A percentile compares a stretch with the other conserved stretches of the same genome.
These are phyloP conservation scores for Temnothorax ravouxi DNA, from an alignment of 2,888 invertebrate species.

Conservation along the genomic window DNA sequence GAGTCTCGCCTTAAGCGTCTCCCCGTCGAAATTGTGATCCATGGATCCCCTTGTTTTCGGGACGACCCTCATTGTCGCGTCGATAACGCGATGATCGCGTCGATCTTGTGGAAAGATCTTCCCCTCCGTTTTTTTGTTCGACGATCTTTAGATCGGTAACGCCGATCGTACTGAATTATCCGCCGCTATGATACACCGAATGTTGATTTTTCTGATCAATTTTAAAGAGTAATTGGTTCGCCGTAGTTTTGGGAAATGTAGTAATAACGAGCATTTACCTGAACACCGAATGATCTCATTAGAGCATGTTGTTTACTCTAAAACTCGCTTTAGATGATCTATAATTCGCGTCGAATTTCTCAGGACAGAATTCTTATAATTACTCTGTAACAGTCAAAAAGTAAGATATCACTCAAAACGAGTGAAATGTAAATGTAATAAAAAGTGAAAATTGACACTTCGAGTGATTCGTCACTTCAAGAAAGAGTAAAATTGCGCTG, in stretches of 20 bases:
- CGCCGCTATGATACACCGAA: too few relatives aligned
- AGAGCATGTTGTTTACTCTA: neutral
- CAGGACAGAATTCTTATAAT: neutral
- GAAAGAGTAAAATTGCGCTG: too few relatives aligned
- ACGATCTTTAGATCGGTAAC: neutral
- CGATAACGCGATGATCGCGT: neutral
- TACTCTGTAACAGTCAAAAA: neutral
- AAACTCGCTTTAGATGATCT: neutral
- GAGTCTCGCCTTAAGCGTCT: constrained; percentile 77
- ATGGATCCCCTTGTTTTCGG: constrained; percentile 41
- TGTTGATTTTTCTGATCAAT: neutral
- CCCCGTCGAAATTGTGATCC: constrained; percentile 53
- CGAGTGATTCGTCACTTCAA: too few relatives aligned
- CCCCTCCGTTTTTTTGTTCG: neutral
- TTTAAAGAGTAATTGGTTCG: neutral
- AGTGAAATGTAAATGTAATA: too few relatives aligned
- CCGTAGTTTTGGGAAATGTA: neutral
- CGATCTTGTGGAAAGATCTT: constrained; percentile 9
- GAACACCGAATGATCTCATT: neutral
- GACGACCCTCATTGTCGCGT: constrained; percentile 75
- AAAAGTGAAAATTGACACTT: too few relatives aligned
- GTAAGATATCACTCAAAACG: too few relatives aligned
- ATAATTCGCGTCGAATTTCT: neutral
- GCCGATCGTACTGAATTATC: neutral
- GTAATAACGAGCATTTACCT: neutral